phyloP scores from a whole-genome alignment of 2,113 vertebrate species.

The Myocastor coypus region DNA sequence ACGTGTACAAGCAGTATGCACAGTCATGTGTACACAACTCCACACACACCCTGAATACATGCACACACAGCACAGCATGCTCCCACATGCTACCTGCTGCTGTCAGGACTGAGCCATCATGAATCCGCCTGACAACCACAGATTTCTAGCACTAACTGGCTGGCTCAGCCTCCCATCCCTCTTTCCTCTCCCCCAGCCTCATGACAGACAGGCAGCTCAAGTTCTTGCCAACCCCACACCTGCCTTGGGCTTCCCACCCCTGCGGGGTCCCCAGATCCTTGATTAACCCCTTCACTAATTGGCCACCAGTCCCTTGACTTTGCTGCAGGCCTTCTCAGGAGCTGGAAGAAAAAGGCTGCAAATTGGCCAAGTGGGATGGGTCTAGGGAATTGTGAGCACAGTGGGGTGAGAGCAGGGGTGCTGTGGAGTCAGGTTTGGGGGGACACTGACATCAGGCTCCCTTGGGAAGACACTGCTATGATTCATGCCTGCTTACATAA shows the following conservation, averaged over 20 bases:
- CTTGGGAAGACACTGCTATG: neutral
- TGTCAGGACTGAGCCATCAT: neutral
- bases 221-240: constrained; percentile 55
- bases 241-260: constrained; percentile 63
- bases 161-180: neutral
- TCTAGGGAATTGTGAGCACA: constrained; percentile 67
- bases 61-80: neutral
- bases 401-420: neutral
- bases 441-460: neutral
- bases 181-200: neutral
- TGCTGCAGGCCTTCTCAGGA: constrained; percentile 79
- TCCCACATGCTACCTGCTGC: neutral
- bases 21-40: neutral
- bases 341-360: constrained; percentile 75
- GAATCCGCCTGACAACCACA: constrained; percentile 20
- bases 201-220: constrained; percentile 64
- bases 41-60: neutral
- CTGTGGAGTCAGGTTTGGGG: neutral
- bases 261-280: constrained; percentile 67
- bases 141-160: neutral
- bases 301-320: constrained; percentile 82
- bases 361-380: constrained; percentile 73
- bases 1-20: neutral
- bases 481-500: neutral
- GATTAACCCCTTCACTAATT: constrained; percentile 82